Percentiles rank a stretch among this genome's conserved stretches.
phyloP scores from a whole-genome alignment of 2,113 vertebrate genomes.

The Galeopterus variegatus region DNA sequence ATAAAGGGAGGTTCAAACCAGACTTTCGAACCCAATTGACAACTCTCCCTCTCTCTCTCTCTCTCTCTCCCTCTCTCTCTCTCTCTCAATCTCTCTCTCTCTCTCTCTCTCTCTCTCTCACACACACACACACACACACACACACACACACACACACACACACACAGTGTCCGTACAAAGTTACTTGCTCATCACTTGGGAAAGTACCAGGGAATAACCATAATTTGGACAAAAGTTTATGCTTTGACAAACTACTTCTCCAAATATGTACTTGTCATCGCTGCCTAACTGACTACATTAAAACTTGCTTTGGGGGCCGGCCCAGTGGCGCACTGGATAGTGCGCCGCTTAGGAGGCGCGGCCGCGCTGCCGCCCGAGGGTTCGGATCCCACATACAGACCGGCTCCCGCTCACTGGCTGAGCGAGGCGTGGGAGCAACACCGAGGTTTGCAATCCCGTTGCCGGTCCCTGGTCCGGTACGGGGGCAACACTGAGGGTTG shows the following conservation, averaged over 20 bases:
- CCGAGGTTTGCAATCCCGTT: too few species aligned
- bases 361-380: too few species aligned
- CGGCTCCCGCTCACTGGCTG: too few species aligned
- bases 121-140: too few species aligned
- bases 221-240: neutral
- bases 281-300: neutral
- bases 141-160: neutral
- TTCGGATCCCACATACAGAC: too few species aligned
- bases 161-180: neutral
- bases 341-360: too few species aligned
- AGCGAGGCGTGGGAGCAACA: too few species aligned
- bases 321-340: too few species aligned
- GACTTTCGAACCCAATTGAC: neutral
- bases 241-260: neutral
- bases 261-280: neutral
- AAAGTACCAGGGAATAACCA: neutral
- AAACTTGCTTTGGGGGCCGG: neutral
- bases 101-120: neutral
- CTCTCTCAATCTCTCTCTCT: neutral
- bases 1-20: neutral
- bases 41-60: accelerated
- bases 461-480: too few species aligned
- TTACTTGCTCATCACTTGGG: neutral
- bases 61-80: neutral
- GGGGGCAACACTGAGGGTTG: too few species aligned